These are phyloP conservation scores for Orientallactaga bullata DNA, from an alignment of 2,113 vertebrate genomes.

Conservation along the genomic window DNA sequence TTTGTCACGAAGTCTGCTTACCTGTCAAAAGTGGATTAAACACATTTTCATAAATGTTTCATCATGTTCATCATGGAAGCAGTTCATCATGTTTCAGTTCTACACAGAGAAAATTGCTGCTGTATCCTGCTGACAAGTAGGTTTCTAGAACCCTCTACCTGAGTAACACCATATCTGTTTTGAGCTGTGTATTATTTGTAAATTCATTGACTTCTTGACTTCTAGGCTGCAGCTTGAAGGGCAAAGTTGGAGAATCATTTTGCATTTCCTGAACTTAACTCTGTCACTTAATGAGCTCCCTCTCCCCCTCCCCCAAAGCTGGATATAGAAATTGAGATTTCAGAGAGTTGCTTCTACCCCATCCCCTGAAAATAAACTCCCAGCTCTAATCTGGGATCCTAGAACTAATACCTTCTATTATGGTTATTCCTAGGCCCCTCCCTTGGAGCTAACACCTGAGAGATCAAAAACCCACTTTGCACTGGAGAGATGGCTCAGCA, in stretches of 20 bases:
- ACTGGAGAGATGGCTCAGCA: no score
- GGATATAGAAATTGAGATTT: no score
- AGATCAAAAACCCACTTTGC: no score
- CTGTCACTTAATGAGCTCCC: no score
- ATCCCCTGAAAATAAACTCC: no score
- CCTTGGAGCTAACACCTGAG: no score
- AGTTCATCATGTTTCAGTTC: slow-evolving; percentile 26
- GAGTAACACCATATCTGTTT: not conserved
- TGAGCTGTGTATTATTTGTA: not conserved
- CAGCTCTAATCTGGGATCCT: no score
- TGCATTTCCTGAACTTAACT: not conserved
- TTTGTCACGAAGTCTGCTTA: slow-evolving; percentile 33
- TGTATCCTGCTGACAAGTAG: slow-evolving; percentile 28
- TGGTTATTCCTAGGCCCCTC: no score
- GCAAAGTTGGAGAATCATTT: slow-evolving; percentile 32
- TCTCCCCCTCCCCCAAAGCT: no score
- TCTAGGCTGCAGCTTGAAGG: not conserved
- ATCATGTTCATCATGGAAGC: slow-evolving; percentile 45
- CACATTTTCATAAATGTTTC: slow-evolving; percentile 70
- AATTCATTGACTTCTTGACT: slow-evolving; percentile 41
- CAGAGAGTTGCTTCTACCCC: no score
- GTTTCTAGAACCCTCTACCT: not conserved
- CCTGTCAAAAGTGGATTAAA: slow-evolving; percentile 61
- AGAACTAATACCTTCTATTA: no score
- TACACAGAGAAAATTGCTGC: slow-evolving; percentile 25